Evolutionary conservation across 2,113 vertebrate species (phyloP).

Genomic region (Antennarius striatus): DNA sequence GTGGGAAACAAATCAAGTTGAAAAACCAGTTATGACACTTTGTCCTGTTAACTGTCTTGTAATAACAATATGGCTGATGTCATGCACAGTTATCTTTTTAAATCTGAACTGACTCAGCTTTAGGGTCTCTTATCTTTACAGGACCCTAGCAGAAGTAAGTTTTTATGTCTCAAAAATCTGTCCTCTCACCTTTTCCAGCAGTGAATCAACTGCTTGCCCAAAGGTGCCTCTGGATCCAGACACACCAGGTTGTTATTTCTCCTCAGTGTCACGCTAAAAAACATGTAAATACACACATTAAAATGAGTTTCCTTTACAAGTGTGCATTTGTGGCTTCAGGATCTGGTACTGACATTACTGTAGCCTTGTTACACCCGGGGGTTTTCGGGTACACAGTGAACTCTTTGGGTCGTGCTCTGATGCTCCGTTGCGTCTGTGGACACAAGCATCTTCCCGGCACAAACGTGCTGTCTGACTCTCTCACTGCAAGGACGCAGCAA

Average conservation of each 20-base stretch:
- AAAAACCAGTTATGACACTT: too few relatives aligned
- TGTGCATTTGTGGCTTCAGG: not conserved
- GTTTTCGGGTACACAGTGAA: constrained; percentile 49
- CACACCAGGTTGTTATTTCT: constrained; percentile 53
- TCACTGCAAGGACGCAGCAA: constrained; percentile 62
- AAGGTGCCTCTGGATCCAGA: constrained; percentile 58
- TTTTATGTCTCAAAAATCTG: not conserved
- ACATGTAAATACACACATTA: constrained; percentile 17
- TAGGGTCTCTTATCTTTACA: not conserved
- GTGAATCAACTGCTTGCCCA: constrained; percentile 67
- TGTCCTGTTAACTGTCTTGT: not conserved
- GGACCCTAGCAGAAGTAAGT: not conserved
- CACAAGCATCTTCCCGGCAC: constrained; percentile 77
- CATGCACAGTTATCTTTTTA: too few relatives aligned
- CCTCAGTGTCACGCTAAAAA: constrained; percentile 70
- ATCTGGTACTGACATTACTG: constrained; percentile 76
- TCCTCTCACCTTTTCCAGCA: constrained; percentile 77
- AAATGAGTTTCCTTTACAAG: not conserved
- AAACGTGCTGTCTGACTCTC: constrained; percentile 40
- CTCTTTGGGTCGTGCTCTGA: constrained; percentile 57
- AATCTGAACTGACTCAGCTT: not conserved
- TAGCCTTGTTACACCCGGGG: constrained; percentile 60
- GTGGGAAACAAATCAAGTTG: too few relatives aligned
- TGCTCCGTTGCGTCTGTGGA: not conserved
- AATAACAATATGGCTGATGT: not conserved